A percentile compares a stretch with the other conserved stretches of the same genome.
Conservation (phyloP, 2,113 vertebrate species). For the Megaceryle maxima region DNA sequence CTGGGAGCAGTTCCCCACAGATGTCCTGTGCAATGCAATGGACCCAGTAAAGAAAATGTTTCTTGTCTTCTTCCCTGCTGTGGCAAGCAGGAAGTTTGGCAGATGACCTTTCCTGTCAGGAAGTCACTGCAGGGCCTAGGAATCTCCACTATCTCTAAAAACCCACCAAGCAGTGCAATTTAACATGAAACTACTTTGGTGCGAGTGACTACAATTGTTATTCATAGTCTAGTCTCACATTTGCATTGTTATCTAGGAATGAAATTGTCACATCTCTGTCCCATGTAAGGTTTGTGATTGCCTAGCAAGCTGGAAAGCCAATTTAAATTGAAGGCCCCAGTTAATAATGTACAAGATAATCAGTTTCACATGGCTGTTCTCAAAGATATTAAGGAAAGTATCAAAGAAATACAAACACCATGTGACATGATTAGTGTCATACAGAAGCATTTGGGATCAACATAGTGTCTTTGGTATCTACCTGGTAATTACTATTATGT, state of each 20-base stretch:
- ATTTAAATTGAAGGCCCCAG: background rate
- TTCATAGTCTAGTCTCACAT: slow-evolving; percentile 1
- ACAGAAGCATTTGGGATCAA: background rate
- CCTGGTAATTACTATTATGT: background rate
- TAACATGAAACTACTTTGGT: background rate
- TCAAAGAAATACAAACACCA: slow-evolving; percentile 14
- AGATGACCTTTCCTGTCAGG: slow-evolving; percentile 12
- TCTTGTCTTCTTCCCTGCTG: background rate
- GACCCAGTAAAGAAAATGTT: background rate
- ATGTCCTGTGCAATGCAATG: background rate
- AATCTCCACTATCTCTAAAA: background rate
- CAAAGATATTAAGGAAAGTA: slow-evolving; percentile 1
- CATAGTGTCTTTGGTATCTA: background rate
- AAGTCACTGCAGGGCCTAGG: background rate
- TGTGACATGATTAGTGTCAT: background rate
- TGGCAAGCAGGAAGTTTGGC: slow-evolving; percentile 17
- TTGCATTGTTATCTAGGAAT: slow-evolving; percentile 27
- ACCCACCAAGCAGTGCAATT: background rate
- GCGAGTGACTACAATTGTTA: background rate
- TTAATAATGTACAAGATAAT: slow-evolving; percentile 36
- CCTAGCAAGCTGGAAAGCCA: slow-evolving; percentile 4
- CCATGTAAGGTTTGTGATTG: slow-evolving; percentile 13
- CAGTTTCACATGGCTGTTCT: slow-evolving; percentile 22
- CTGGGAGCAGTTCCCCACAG: background rate
- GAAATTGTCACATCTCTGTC: background rate